Base-by-base conservation (phyloP, 2,888 invertebrate genomes). In the Ryuthela nishihirai region DNA sequence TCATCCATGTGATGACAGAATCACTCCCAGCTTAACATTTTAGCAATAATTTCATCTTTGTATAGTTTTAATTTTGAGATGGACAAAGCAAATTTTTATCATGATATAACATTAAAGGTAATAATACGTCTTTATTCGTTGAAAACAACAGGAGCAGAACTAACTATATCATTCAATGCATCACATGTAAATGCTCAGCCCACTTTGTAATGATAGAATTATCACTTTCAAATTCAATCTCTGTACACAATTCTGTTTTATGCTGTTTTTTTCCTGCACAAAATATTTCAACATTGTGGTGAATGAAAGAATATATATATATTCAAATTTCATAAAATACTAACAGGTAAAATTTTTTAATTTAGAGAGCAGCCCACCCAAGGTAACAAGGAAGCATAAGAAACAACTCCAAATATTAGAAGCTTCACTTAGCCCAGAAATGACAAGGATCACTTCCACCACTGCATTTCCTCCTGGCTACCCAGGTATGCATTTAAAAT, bases 321-420 rank as follows among this genome's bases (percentile, higher is more conserved):
- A 41, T 12, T 20, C 10, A 24, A 41, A 26, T 26, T 15, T 26
- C 3, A n/a, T n/a, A n/a, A n/a, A n/a, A n/a, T n/a, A n/a, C n/a
- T n/a, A n/a, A n/a, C 12, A 29, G 7, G 7, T 9, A 29, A 9
- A 9, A 29, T 29, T 29, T 20, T 15, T 45, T 20, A 15, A 34
- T 46, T 24, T 23, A 59, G 59, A 84, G 70, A 85, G 84, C 1
- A 81, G 83, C 29, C 82, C 82, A 26, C 70, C 74, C 12, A 78
- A 80, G 44, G 73, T 81, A 38, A 78, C 79, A 25, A 75, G 80
- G 59, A 83, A 81, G 69, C 83, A 81, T 68, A 79, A 80, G 56
- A 78, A 81, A 67, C 80, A 80, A 43, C 62, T 73, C 44, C 65
- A 68, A 35, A 61, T 65, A 40, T 64, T 73, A 18, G 72, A 73